phyloP scores from a whole-genome alignment of 2,797 vertebrate genomes.

The Crotalus adamanteus region DNA sequence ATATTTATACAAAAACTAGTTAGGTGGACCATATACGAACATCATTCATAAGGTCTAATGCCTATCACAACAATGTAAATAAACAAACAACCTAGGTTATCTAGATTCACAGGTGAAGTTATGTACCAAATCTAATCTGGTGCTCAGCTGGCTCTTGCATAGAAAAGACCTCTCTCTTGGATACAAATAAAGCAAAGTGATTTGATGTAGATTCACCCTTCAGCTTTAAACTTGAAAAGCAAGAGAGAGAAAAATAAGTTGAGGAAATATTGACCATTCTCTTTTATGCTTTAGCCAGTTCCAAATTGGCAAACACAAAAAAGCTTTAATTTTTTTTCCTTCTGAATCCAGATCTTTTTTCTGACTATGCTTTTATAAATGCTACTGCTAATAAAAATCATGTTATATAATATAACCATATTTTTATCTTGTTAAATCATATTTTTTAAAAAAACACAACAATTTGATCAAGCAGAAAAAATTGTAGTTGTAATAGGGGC shows the following conservation, averaged over 20 bases:
- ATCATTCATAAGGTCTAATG: not conserved
- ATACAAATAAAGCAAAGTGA: not conserved
- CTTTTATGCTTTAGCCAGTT: not conserved
- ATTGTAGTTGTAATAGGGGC: not conserved
- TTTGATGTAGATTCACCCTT: not conserved
- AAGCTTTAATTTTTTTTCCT: constrained; percentile 44
- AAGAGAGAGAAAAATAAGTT: constrained; percentile 34
- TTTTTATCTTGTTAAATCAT: constrained; percentile 62
- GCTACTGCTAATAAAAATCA: constrained; percentile 43
- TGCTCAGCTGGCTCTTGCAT: not conserved
- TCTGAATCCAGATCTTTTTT: constrained; percentile 32
- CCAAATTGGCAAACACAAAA: constrained; percentile 30
- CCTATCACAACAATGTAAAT: not conserved
- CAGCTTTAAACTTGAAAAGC: constrained; percentile 35
- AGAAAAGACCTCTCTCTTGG: not conserved
- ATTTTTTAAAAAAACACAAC: constrained; percentile 31
- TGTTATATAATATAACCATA: constrained; percentile 42
- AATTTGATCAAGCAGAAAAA: constrained; percentile 52
- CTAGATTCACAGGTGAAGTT: not conserved
- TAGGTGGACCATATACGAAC: not conserved
- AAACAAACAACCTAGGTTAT: not conserved
- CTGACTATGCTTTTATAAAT: constrained; percentile 47
- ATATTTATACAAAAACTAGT: too few relatives aligned
- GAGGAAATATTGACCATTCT: constrained; percentile 16
- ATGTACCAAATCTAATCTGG: not conserved